Evolutionary conservation across 2,888 invertebrate species (phyloP).

Genomic region (Teleogryllus oceanicus): DNA sequence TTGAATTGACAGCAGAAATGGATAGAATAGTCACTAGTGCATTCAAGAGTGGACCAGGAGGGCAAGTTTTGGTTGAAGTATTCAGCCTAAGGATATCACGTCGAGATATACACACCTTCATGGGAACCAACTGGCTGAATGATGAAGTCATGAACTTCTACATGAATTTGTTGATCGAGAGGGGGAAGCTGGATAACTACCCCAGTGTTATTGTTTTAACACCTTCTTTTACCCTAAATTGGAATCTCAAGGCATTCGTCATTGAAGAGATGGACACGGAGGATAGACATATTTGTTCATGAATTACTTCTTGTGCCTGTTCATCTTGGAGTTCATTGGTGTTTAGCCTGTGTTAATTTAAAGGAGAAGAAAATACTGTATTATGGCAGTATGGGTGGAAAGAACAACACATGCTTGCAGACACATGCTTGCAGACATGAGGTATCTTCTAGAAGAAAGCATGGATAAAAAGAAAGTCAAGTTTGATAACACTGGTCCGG

Average conservation of each 20-base stretch:
- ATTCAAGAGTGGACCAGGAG: slow-evolving; percentile 56
- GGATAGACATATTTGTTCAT: slow-evolving; percentile 78
- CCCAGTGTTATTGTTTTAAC: slow-evolving; percentile 85
- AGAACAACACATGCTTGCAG: slow-evolving; percentile 68
- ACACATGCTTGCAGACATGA: slow-evolving; percentile 66
- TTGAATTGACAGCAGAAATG: slow-evolving; percentile 66
- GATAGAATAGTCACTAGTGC: slow-evolving; percentile 52
- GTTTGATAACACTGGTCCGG: slow-evolving; percentile 69
- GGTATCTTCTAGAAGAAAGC: slow-evolving; percentile 81
- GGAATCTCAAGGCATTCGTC: slow-evolving; percentile 70
- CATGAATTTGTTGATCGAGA: slow-evolving; percentile 83
- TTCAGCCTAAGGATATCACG: slow-evolving; percentile 63
- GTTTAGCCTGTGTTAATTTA: slow-evolving; percentile 84
- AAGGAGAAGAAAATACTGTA: slow-evolving; percentile 69
- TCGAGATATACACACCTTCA: slow-evolving; percentile 77
- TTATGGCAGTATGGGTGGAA: slow-evolving; percentile 89
- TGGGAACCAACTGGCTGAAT: slow-evolving; percentile 88
- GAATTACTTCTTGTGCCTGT: slow-evolving; percentile 87
- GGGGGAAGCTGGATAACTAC: slow-evolving; percentile 60
- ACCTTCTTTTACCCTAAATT: slow-evolving; percentile 94
- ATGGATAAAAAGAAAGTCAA: slow-evolving; percentile 77
- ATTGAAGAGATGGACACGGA: slow-evolving; percentile 87
- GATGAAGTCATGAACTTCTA: slow-evolving; percentile 95
- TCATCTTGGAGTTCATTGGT: slow-evolving; percentile 95
- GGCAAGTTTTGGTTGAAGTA: slow-evolving; percentile 62